Conservation (phyloP, 1,140 invertebrate species). For the Antheraea mylitta region DNA sequence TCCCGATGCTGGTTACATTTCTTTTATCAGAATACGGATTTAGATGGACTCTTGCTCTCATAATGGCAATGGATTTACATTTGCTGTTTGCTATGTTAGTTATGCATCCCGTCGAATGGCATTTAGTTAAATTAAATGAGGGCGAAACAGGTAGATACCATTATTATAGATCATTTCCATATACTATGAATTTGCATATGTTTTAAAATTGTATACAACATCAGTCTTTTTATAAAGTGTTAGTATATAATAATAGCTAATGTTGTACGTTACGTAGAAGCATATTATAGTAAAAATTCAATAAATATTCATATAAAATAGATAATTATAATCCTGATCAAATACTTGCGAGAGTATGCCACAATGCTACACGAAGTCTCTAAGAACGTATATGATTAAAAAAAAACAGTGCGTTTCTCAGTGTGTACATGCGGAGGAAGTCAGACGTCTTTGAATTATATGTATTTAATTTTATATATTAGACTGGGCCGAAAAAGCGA, state of each 20-base stretch:
- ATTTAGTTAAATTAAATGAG: constrained; percentile 41
- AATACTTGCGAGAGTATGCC: no score
- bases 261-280: no score
- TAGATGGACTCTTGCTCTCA: constrained; percentile 58
- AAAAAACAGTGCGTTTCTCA: no score
- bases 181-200: background rate
- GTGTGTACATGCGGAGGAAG: no score
- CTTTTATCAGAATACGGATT: constrained; percentile 63
- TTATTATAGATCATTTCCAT: background rate
- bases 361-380: no score
- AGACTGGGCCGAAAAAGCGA: no score
- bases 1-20: constrained; percentile 61
- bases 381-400: no score
- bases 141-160: constrained; percentile 13
- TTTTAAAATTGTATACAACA: background rate
- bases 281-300: background rate
- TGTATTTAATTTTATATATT: no score
- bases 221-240: background rate
- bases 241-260: no score
- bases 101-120: constrained; percentile 73
- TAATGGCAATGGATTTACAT: constrained; percentile 68
- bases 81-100: constrained; percentile 67
- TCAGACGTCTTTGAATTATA: no score
- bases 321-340: no score
- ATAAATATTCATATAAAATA: no score